Evolutionary conservation across 2,113 vertebrate species (phyloP), one percentile per base, ranked within the genome.

Genomic region (Galeopterus variegatus): DNA sequence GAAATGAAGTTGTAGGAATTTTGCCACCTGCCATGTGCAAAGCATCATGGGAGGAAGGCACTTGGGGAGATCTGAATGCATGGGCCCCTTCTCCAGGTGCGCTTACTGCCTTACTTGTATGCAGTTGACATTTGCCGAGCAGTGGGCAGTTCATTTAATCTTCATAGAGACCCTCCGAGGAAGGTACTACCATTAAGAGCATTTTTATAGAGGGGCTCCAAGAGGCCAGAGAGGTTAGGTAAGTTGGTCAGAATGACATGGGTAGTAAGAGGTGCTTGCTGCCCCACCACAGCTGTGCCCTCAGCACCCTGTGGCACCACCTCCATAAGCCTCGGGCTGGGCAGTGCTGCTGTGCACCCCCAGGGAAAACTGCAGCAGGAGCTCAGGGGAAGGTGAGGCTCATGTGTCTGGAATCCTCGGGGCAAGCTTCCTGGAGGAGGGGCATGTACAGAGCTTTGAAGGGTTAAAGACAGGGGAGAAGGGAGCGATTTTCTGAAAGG

Each of bases 381-480:
- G n/a, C 3, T 67, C 8, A 45, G 72, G 28, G 28, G 52, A 48
- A 65, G 52, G 23, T 3, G 6, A 70, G 18, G 19, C 15, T 33
- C 0, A 0, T 9, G 28, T 10, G 21, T 15, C 56, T 17, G 26
- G 6, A 69, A 45, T 18, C 19, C 31, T 12, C 4, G 0, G 7
- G 14, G 18, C 13, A n/a, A 10, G 26, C 52, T 50, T 69, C 52
- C 24, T 36, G 18, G 67, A 15, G 1, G 6, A 28, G n/a, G 11
- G 3, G 5, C 6, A 23, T 18, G 2, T 2, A 65, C 36, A 6
- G 69, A 52, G 21, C 48, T 56, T 65, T 72, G 24, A 73, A 56
- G 45, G n/a, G 36, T 5, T 26, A 14, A 70, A 84, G 54, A 50
- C 33, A 80, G 3, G 15, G 19, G 31, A n/a, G 36, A 62, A 79